phyloP scores from a whole-genome alignment of 2,888 invertebrate genomes.

The Agriopis aurantiaria region DNA sequence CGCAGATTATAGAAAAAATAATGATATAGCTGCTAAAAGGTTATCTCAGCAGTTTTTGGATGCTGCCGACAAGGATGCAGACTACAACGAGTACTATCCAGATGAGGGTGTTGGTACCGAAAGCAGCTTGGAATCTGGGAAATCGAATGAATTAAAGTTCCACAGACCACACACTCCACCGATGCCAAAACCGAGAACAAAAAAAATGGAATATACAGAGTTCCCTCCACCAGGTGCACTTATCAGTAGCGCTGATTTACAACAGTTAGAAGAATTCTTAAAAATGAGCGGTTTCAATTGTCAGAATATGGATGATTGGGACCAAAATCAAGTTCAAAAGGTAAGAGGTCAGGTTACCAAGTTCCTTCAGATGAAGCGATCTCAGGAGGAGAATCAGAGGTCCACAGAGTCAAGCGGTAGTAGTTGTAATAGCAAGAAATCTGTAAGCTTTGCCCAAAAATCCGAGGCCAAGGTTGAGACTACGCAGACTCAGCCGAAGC shows the following conservation, averaged over 20 bases:
- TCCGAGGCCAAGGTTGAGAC: constrained; percentile 70
- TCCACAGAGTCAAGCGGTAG: constrained; percentile 87
- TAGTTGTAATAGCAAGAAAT: constrained; percentile 89
- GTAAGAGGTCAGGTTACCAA: constrained; percentile 90
- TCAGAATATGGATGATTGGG: constrained; percentile 89
- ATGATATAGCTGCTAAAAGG: constrained; percentile 83
- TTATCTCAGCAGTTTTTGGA: constrained; percentile 83
- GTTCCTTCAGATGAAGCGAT: constrained; percentile 90
- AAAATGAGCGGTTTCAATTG: constrained; percentile 90
- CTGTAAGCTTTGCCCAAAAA: constrained; percentile 92
- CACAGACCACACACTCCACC: constrained; percentile 84
- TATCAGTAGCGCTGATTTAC: constrained; percentile 88
- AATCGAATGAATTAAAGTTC: constrained; percentile 83
- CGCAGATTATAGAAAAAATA: constrained; percentile 81
- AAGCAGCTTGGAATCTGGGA: constrained; percentile 86
- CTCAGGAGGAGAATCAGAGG: constrained; percentile 88
- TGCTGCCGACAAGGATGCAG: constrained; percentile 84
- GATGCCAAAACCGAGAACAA: constrained; percentile 80
- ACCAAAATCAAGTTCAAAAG: constrained; percentile 90
- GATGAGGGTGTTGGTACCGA: constrained; percentile 89
- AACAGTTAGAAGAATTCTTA: constrained; percentile 90
- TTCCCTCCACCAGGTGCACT: constrained; percentile 82
- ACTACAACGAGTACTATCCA: constrained; percentile 84
- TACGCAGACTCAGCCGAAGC: constrained; percentile 78
- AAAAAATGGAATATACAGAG: constrained; percentile 80